Base-by-base conservation (phyloP, 2,797 vertebrate genomes). In the Podarcis siculus region DNA sequence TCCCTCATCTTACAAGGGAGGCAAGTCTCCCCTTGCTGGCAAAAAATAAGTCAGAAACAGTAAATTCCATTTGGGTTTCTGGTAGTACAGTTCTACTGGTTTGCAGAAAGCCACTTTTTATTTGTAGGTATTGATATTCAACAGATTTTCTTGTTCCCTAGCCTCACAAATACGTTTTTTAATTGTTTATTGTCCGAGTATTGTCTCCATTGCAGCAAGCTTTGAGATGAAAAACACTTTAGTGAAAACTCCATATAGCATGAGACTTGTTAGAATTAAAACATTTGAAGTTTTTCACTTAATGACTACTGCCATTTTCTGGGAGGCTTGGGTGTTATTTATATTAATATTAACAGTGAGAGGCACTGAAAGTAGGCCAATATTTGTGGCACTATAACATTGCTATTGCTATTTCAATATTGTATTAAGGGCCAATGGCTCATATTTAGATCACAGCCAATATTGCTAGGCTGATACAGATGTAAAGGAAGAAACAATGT, bases 291-390 rank as follows among this genome's bases (percentile, higher is more conserved):
- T 71, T 39, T 85, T 69, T 87, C 23, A 86, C 37, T 92, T 61
- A 8, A 66, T 49, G 76, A 77, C 86, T 90, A 92, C 88, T 45
- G 17, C 25, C 67, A 17, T 76, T 90, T 32, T 85, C 67, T 90
- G 86, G 90, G 90, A 93, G 89, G 69, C 21, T 64, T 84, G 21
- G 5, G 61, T 91, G 82, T 83, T 91, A 81, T 86, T 93, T 90
- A 87, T 88, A 49, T 12, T 84, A 90, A 82, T 89, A 87, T 86
- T 93, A 39, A 85, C 87, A 49, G 9, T 73, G 21, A 25, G 73
- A 66, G 89, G 84, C 89, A 64, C 39, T 83, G 71, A 79, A 82
- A 49, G 12, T 66, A 88, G 80, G 81, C 83, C 58, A 1, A 4
- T 90, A 89, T 85, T 81, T 87, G 90, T 83, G 64, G 49, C 9